phyloP scores from a whole-genome alignment of 1,140 invertebrate genomes.

The Hermetia illucens region DNA sequence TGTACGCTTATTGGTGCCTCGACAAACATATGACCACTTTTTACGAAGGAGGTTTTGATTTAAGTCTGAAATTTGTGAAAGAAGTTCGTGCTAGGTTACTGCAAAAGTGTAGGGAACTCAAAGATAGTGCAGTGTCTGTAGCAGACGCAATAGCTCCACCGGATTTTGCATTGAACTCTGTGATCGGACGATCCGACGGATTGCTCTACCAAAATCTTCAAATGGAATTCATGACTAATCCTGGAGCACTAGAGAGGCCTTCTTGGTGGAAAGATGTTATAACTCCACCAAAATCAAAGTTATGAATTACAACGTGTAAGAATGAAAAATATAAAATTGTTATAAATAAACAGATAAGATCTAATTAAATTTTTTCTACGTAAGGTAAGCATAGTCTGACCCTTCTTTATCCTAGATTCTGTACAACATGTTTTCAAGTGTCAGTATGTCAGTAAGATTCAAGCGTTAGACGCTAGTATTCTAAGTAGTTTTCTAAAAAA shows the following conservation, averaged over 20 bases:
- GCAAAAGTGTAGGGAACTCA: constrained; percentile 51
- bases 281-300: constrained; percentile 9
- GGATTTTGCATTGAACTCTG: constrained; percentile 76
- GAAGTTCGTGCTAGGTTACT: constrained; percentile 48
- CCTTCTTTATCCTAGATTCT: too few species aligned
- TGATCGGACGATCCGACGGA: constrained; percentile 69
- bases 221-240: constrained; percentile 52
- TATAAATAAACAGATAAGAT: too few species aligned
- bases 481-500: too few species aligned
- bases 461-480: too few species aligned
- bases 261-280: constrained; percentile 66
- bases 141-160: constrained; percentile 77
- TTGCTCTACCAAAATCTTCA: constrained; percentile 76
- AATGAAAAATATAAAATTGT: too few species aligned
- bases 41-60: constrained; percentile 57
- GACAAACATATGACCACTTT: constrained; percentile 62
- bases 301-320: not conserved
- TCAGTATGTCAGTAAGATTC: too few species aligned
- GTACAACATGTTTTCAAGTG: too few species aligned
- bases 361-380: too few species aligned
- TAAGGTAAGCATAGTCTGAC: too few species aligned
- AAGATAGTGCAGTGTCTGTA: constrained; percentile 59
- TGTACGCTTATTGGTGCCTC: constrained; percentile 57
- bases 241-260: constrained; percentile 55
- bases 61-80: constrained; percentile 33